Evolutionary conservation across 2,888 invertebrate genomes (phyloP).

Genomic region (Caenorhabditis macrosperma): DNA sequence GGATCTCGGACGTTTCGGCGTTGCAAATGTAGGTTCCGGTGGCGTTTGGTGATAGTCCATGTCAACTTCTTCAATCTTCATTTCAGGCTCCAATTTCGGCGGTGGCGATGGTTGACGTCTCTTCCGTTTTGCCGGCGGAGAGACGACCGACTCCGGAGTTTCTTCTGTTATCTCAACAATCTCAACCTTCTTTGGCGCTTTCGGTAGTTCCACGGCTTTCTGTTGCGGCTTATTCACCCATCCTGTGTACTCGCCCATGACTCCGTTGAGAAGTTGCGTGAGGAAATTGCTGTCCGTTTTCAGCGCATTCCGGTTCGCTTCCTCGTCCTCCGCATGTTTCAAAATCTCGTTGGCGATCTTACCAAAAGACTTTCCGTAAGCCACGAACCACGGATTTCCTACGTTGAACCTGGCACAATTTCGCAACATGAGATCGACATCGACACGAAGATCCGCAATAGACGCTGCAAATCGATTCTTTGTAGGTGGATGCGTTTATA

Average conservation of each 20-base stretch:
- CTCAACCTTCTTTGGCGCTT: background rate
- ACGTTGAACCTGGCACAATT: slow-evolving; percentile 97
- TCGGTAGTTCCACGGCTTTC: background rate
- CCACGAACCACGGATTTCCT: slow-evolving; percentile 65
- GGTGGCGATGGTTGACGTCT: background rate
- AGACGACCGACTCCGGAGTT: background rate
- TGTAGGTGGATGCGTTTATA: background rate
- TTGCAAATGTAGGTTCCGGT: background rate
- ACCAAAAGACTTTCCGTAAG: slow-evolving; percentile 64
- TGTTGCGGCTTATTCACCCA: background rate
- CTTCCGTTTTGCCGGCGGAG: background rate
- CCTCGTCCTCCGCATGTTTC: background rate
- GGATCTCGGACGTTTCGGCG: background rate
- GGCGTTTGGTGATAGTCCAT: background rate
- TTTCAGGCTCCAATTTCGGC: background rate
- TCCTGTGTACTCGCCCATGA: slow-evolving; percentile 10
- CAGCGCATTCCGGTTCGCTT: slow-evolving; percentile 5
- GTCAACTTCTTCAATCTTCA: slow-evolving; percentile 5
- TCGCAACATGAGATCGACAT: slow-evolving; percentile 95
- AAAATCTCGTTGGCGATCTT: slow-evolving; percentile 18
- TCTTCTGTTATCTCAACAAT: background rate
- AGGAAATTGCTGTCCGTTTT: slow-evolving; percentile 2
- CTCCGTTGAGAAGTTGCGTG: slow-evolving; percentile 1
- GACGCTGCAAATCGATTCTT: slow-evolving; percentile 80
- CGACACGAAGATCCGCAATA: slow-evolving; percentile 88